These are phyloP conservation scores for Pristionchus mayeri DNA, from an alignment of 2,888 invertebrate genomes.

Conservation along the genomic window DNA sequence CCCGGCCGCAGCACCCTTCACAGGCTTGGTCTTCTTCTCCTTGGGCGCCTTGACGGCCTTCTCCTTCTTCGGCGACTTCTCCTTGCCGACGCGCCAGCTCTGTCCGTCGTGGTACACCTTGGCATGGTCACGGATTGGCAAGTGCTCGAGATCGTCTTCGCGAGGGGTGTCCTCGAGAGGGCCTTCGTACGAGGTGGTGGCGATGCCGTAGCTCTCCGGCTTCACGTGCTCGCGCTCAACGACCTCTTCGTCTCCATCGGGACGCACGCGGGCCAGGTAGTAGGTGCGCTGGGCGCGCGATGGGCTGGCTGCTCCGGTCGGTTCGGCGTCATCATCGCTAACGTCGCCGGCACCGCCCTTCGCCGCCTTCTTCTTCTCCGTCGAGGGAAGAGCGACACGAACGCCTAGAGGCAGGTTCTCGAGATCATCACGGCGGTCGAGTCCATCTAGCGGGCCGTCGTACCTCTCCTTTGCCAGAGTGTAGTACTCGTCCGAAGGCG, in stretches of 20 bases:
- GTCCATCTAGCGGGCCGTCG: slow-evolving; percentile 32
- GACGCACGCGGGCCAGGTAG: slow-evolving; percentile 17
- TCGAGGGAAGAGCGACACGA: slow-evolving; percentile 24
- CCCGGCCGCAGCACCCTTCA: slow-evolving; percentile 2
- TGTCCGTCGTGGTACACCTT: slow-evolving; percentile 26
- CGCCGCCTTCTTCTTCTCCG: background rate
- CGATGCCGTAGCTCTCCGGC: slow-evolving; percentile 23
- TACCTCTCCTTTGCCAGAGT: slow-evolving; percentile 6
- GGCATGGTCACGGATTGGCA: slow-evolving; percentile 34
- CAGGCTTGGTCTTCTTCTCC: slow-evolving; percentile 31
- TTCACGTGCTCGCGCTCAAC: slow-evolving; percentile 36
- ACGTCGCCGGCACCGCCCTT: background rate
- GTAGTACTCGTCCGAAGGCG: slow-evolving; percentile 40
- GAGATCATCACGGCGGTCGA: slow-evolving; percentile 39
- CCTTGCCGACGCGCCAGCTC: slow-evolving; percentile 34
- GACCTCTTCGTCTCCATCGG: slow-evolving; percentile 27
- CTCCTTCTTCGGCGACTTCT: slow-evolving; percentile 35
- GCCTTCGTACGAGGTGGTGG: slow-evolving; percentile 28
- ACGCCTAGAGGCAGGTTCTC: slow-evolving; percentile 25
- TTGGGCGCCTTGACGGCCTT: slow-evolving; percentile 17
- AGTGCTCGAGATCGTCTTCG: slow-evolving; percentile 41
- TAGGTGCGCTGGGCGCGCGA: slow-evolving; percentile 11
- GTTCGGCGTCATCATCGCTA: background rate
- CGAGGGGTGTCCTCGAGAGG: slow-evolving; percentile 38
- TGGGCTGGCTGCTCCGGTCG: slow-evolving; percentile 25